Conservation (phyloP, 1,140 invertebrate species). For the Heliconius hewitsoni region DNA sequence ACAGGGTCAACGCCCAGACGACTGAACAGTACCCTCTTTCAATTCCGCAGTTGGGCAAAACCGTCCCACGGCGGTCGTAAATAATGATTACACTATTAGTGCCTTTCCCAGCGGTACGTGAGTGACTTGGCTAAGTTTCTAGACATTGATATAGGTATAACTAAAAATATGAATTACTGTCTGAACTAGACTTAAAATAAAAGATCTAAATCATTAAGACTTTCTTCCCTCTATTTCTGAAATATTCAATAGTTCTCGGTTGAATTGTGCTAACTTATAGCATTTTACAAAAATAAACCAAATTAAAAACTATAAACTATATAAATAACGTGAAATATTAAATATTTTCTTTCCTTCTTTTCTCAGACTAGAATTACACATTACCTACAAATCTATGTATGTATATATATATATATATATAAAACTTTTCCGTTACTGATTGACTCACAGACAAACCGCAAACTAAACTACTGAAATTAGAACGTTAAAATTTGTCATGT, state of each 20-base stretch:
- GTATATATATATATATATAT: too few species aligned
- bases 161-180: background rate
- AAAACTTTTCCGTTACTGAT: background rate
- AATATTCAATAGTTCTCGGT: too few species aligned
- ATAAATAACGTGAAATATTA: background rate
- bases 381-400: too few species aligned
- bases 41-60: slow-evolving; percentile 6
- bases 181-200: background rate
- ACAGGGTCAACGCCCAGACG: slow-evolving; percentile 28
- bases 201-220: background rate
- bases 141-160: background rate
- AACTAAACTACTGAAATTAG: too few species aligned
- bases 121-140: slow-evolving; percentile 13
- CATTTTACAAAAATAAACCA: background rate
- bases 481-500: too few species aligned
- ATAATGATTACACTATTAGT: slow-evolving; percentile 23
- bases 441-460: too few species aligned
- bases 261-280: too few species aligned
- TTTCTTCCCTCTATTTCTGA: background rate
- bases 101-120: slow-evolving; percentile 4
- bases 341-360: too few species aligned
- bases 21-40: slow-evolving; percentile 23
- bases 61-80: slow-evolving; percentile 6
- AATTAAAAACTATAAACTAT: too few species aligned
- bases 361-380: too few species aligned